Evolutionary conservation across 2,797 vertebrate species (phyloP).

Genomic region (Coreius guichenoti): DNA sequence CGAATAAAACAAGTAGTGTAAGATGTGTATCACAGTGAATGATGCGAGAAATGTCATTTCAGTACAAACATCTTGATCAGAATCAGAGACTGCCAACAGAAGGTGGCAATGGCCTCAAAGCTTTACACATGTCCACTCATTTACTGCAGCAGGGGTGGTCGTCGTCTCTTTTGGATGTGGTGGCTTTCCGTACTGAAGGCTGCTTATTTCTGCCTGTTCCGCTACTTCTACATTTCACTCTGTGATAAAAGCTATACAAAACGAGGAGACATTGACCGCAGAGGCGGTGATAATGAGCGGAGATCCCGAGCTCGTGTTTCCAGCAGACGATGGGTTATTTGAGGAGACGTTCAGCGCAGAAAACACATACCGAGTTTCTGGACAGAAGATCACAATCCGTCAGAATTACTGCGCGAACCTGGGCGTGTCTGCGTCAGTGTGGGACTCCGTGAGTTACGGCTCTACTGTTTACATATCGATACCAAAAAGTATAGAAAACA

Average conservation of each 20-base stretch:
- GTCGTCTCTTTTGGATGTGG: not conserved
- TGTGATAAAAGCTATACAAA: not conserved
- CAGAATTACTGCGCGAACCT: constrained; percentile 5
- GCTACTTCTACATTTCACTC: not conserved
- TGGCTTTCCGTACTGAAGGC: not conserved
- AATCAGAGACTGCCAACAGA: not conserved
- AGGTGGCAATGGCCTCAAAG: not conserved
- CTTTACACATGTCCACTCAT: too few relatives aligned
- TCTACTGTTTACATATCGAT: not conserved
- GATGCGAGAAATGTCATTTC: not conserved
- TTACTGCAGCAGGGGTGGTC: not conserved
- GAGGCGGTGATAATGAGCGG: not conserved
- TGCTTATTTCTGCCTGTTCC: not conserved
- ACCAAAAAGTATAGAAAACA: too few relatives aligned
- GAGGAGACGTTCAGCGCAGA: constrained; percentile 8
- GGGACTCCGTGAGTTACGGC: constrained; percentile 1
- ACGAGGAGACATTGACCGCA: not conserved
- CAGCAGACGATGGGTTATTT: not conserved
- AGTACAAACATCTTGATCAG: not conserved
- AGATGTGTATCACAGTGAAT: not conserved
- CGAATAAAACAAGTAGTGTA: not conserved
- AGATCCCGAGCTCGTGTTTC: not conserved
- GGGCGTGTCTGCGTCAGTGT: not conserved
- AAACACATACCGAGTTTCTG: not conserved
- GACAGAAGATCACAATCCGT: not conserved